phyloP scores from a whole-genome alignment of 1,140 invertebrate species.

The Drosophila repletoides region DNA sequence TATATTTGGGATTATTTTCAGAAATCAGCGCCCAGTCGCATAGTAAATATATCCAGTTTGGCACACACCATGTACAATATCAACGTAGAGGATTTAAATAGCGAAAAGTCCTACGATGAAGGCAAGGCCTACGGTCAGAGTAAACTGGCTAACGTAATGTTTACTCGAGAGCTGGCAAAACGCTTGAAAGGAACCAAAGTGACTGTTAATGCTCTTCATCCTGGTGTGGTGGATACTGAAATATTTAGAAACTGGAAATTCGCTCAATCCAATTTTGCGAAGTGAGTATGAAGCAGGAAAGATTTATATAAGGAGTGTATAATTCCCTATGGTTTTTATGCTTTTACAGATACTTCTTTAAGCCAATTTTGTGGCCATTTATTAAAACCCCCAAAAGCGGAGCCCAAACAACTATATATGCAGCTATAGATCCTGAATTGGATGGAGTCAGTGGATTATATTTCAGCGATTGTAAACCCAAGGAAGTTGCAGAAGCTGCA shows the following conservation, averaged over 20 bases:
- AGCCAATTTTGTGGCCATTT: slow-evolving; percentile 90
- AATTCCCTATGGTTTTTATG: too few species aligned
- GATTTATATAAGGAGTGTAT: not conserved
- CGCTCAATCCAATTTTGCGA: slow-evolving; percentile 83
- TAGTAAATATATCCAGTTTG: slow-evolving; percentile 90
- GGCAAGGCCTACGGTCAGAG: slow-evolving; percentile 91
- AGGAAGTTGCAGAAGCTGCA: slow-evolving; percentile 84
- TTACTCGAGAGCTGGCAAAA: slow-evolving; percentile 90
- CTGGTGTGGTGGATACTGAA: slow-evolving; percentile 93
- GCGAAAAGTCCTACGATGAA: slow-evolving; percentile 87
- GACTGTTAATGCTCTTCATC: slow-evolving; percentile 92
- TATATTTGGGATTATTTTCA: slow-evolving; percentile 70
- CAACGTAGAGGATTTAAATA: slow-evolving; percentile 90
- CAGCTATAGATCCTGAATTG: slow-evolving; percentile 88
- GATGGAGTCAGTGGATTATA: slow-evolving; percentile 88
- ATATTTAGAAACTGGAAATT: slow-evolving; percentile 87
- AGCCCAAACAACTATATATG: slow-evolving; percentile 89
- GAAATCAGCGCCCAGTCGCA: slow-evolving; percentile 88
- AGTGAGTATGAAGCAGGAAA: slow-evolving; percentile 25
- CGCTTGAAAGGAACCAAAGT: slow-evolving; percentile 88
- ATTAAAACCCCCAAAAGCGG: slow-evolving; percentile 89
- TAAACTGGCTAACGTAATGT: slow-evolving; percentile 94
- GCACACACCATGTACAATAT: slow-evolving; percentile 88
- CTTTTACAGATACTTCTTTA: slow-evolving; percentile 84
- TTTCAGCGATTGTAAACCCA: slow-evolving; percentile 88